Base-by-base conservation (phyloP, 2,113 vertebrate species). In the Lycocorax pyrrhopterus region DNA sequence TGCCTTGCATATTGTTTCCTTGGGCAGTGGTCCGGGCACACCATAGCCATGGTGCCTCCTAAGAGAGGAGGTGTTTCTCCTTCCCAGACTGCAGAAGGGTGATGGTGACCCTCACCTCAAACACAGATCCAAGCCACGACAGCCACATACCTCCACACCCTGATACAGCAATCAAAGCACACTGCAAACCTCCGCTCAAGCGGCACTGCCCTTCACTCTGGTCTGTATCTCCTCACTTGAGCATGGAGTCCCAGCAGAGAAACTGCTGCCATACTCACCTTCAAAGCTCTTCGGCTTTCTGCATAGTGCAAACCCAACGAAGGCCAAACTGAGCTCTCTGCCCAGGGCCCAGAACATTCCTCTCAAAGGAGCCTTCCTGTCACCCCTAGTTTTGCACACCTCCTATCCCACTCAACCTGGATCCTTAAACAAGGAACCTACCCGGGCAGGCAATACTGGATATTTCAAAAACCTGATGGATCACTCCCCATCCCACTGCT, bases 311-410 rank as follows among this genome's bases (percentile, higher is more conserved):
- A 59, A 82, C 22, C 22, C 17, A 41, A 12, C 4, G 20, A 62
- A 63, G 43, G 17, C 10, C 56, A 78, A 51, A 35, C 20, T 10
- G 26, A 78, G 47, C 16, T 71, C 37, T 66, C 64, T 52, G 35
- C 23, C 30, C 23, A 55, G 0, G 6, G 16, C 15, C 6, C 3
- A 1, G 56, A 72, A 25, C 4, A 4, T 1, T 11, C 23, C 29
- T 69, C 46, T 49, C 35, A 33, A 53, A 87, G n/a, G 29, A 80
- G 10, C 13, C 58, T 66, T 30, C 26, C 30, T 37, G 23, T 43
- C 66, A 84, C 23, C 3, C 4, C 6, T 6, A 14, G 32, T 33
- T 56, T 56, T 60, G 32, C 41, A 47, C 33, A 63, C 4, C 12
- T 52, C 23, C 60, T 51, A 16, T 64, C 6, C 27, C 32, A 68